These are phyloP conservation scores for Siniperca knerii DNA, from an alignment of 2,113 vertebrate genomes.

Conservation along the genomic window DNA sequence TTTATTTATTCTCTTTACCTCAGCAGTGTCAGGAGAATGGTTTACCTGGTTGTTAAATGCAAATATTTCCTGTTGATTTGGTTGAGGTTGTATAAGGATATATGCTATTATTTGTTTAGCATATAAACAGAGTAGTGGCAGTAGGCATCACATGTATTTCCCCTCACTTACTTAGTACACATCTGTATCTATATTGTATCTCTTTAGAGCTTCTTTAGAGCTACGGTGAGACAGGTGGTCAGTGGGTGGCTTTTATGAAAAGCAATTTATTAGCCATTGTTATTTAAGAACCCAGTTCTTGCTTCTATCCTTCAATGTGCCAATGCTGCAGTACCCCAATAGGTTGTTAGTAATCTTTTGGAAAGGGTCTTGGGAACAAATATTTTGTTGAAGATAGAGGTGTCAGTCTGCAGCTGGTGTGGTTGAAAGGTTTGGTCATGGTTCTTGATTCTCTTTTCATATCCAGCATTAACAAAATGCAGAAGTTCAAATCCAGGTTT, in stretches of 20 bases:
- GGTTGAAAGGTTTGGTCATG: neutral
- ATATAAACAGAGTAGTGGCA: neutral
- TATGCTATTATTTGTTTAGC: neutral
- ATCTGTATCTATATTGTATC: neutral
- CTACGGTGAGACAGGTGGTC: slow-evolving; percentile 7
- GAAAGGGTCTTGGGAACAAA: neutral
- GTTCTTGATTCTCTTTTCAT: slow-evolving; percentile 3
- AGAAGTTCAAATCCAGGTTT: slow-evolving; percentile 7
- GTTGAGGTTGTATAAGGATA: neutral
- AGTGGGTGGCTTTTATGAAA: slow-evolving; percentile 11
- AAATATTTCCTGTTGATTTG: neutral
- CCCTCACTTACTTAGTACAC: neutral
- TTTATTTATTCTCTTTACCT: neutral
- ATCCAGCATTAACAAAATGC: slow-evolving; percentile 5
- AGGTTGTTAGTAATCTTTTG: neutral
- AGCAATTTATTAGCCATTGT: neutral
- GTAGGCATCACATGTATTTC: neutral
- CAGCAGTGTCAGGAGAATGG: neutral
- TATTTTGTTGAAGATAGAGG: neutral
- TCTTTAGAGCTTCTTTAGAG: neutral
- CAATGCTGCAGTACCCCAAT: neutral
- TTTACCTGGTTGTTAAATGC: neutral
- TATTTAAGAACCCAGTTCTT: slow-evolving; percentile 5
- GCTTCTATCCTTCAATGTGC: neutral
- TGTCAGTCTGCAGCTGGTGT: neutral